phyloP scores from a whole-genome alignment of 2,888 invertebrate species.

The Cecidostiba fungosa region DNA sequence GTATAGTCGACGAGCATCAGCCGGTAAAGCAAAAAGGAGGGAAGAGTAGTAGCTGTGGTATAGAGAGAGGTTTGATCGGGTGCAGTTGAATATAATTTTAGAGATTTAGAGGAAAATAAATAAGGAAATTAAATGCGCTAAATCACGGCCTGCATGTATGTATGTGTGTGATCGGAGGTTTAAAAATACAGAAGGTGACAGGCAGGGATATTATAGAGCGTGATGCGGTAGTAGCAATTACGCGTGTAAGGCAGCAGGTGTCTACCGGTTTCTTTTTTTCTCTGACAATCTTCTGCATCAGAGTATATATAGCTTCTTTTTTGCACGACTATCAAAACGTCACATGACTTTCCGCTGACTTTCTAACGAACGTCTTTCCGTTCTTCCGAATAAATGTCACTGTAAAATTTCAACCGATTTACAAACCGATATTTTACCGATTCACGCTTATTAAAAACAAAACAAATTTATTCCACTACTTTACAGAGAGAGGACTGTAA shows the following conservation, averaged over 20 bases:
- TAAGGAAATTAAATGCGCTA: background rate
- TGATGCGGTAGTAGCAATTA: constrained; percentile 1
- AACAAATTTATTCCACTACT: background rate
- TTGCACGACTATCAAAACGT: background rate
- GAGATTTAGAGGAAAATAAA: background rate
- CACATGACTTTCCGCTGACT: background rate
- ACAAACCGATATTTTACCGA: background rate
- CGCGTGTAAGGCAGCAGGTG: background rate
- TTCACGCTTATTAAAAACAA: background rate
- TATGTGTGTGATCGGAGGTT: background rate
- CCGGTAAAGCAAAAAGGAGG: constrained; percentile 12
- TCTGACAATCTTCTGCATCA: background rate
- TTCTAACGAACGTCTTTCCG: background rate
- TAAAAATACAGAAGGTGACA: background rate
- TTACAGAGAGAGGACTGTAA: background rate
- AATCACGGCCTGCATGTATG: background rate
- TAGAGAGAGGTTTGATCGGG: background rate
- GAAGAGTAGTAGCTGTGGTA: background rate
- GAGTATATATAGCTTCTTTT: background rate
- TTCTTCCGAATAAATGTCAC: background rate
- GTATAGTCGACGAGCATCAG: background rate
- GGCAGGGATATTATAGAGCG: background rate
- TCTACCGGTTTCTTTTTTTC: background rate
- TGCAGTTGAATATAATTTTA: background rate
- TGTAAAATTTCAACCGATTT: background rate